Evolutionary conservation across 2,888 invertebrate genomes (phyloP), one percentile per base, ranked within the genome.

Genomic region (Allophyes oxyacanthae): DNA sequence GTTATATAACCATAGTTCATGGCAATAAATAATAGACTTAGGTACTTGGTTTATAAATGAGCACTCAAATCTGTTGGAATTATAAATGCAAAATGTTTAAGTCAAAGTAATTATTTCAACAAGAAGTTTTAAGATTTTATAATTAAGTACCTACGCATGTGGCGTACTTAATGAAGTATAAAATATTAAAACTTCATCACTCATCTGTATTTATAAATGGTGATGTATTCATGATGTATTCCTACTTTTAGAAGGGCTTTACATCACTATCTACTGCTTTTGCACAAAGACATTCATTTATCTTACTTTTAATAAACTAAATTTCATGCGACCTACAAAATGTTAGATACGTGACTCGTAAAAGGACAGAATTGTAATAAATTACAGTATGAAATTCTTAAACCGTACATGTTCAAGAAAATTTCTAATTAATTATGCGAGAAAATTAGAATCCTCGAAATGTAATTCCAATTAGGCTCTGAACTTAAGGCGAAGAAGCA

Each of bases 301-400:
- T 64, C 57, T 66, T 43, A 28, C 28, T 8, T 55, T 68, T 55
- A 69, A 36, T 45, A 43, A 55, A 45, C 33, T 38, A 63, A 38
- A 58, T 25, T 7, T 49, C 10, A 48, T 8, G 33, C 28, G 44
- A 63, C 48, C 65, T 33, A 56, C 46, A 48, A 45, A 41, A 57
- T 64, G 14, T 40, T 37, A 40, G 34, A 52, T 49, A 58, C 34
- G 44, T 32, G 48, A 57, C 58, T 64, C 44, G 41, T 58, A 38
- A 67, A 33, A 14, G 28, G n/a, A 42, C 45, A 55, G 56, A 51
- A 5, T 57, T 51, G 40, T 51, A 44, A 66, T 64, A 69, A 65
- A 65, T 66, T 66, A 66, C 44, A 0, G 30, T 32, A 43, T n/a
- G n/a, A n/a, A n/a, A n/a, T 51, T 48, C 51, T 53, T 44, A 40